phyloP scores from a whole-genome alignment of 1,140 invertebrate genomes.

The Tetramorium simillimum region DNA sequence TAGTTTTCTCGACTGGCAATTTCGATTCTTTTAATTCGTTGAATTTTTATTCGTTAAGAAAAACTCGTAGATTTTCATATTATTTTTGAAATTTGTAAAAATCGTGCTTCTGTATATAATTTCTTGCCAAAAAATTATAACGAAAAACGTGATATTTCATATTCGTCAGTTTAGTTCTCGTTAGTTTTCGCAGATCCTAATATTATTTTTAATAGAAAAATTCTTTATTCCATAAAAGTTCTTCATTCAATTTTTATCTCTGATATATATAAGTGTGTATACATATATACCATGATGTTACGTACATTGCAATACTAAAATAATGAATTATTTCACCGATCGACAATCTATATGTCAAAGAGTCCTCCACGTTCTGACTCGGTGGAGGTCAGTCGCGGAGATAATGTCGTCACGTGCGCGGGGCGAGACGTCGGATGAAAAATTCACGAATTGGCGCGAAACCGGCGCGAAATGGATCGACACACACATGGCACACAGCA shows the following conservation, averaged over 20 bases:
- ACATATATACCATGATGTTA: background rate
- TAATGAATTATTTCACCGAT: constrained; percentile 42
- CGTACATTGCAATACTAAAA: background rate
- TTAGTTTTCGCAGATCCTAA: too few relatives aligned
- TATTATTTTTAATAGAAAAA: too few relatives aligned
- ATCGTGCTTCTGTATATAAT: background rate
- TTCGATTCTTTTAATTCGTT: background rate
- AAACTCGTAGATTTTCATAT: background rate
- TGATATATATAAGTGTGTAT: background rate
- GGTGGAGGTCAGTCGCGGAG: background rate
- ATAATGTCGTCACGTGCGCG: constrained; percentile 33
- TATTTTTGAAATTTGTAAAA: background rate
- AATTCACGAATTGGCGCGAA: constrained; percentile 50
- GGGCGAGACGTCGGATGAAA: constrained; percentile 24
- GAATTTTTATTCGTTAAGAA: background rate
- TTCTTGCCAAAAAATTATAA: background rate
- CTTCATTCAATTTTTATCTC: background rate
- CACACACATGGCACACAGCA: constrained; percentile 4
- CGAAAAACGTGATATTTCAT: background rate
- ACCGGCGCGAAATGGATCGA: constrained; percentile 48
- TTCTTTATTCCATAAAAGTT: too few relatives aligned
- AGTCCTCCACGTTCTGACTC: constrained; percentile 1
- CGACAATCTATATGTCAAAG: constrained; percentile 51
- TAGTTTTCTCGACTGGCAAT: background rate
- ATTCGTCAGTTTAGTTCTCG: background rate